These are phyloP conservation scores for Acipenser transmontanus DNA, from an alignment of 2,797 vertebrate species.

Conservation along the genomic window DNA sequence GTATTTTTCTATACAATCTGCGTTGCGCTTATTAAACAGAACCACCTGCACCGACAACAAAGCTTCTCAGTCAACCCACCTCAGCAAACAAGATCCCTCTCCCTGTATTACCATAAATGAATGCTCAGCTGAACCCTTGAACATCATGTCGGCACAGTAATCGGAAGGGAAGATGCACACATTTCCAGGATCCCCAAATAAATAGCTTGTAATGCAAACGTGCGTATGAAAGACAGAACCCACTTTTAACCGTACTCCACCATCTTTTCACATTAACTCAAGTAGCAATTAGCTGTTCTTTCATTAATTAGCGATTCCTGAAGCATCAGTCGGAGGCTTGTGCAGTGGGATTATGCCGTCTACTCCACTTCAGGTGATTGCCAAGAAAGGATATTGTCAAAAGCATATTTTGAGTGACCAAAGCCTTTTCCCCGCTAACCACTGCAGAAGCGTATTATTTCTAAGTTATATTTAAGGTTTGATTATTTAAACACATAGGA, in stretches of 20 bases:
- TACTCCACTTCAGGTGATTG: not conserved
- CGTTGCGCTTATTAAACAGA: constrained; percentile 65
- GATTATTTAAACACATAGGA: no score
- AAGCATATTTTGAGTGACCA: not conserved
- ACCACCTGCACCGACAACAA: constrained; percentile 66
- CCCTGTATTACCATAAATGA: constrained; percentile 65
- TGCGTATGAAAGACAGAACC: constrained; percentile 43
- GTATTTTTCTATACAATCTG: constrained; percentile 41
- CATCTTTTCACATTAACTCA: constrained; percentile 50
- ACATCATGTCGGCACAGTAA: constrained; percentile 44
- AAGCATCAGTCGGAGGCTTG: constrained; percentile 1
- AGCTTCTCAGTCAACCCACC: constrained; percentile 56
- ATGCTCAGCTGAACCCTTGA: constrained; percentile 58
- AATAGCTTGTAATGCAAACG: constrained; percentile 50
- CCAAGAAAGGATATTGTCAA: not conserved
- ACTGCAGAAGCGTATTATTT: no score
- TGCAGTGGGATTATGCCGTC: not conserved
- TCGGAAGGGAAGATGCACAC: constrained; percentile 41
- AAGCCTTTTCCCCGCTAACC: no score
- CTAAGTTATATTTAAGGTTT: no score
- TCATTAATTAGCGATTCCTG: constrained; percentile 59
- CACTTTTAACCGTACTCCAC: constrained; percentile 51
- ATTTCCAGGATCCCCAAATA: constrained; percentile 48
- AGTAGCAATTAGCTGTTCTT: constrained; percentile 64
- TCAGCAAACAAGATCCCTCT: constrained; percentile 48